Base-by-base conservation (phyloP, 2,113 vertebrate species). In the Asarcornis scutulata region DNA sequence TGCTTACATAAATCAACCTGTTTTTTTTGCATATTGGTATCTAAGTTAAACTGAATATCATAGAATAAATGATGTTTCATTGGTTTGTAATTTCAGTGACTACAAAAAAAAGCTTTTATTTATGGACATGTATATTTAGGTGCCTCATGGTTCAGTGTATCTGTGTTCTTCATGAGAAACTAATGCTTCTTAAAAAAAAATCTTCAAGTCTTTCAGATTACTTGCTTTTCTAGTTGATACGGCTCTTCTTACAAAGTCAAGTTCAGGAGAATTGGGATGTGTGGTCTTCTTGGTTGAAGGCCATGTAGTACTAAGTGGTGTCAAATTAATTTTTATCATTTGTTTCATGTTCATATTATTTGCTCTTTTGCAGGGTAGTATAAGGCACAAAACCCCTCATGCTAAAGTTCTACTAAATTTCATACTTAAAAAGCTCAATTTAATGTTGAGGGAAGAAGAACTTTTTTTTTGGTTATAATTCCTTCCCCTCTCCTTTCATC, bases 31-130 rank as follows among this genome's bases (percentile, higher is more conserved):
- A 5, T 75, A 5, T 55, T 86, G 55, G 8, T 93, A 38, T 77
- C 15, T 26, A 27, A 78, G 17, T 53, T 74, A 66, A 91, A n/a
- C 25, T 77, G 66, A 66, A 38, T 55, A 1, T 77, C 20, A 9
- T 63, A 25, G 53, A 71, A 42, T 36, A 74, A 59, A 36, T 8
- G 32, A 16, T 46, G 17, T 22, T 60, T 71, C 50, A 60, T 56
- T 87, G 56, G 60, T 26, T 87, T 78, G 26, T 36, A 29, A 48
- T 63, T 67, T 76, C 50, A 77, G 5, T 42, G 44, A 53, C 48
- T 73, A 50, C 32, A 32, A 8, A 84, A 60, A 79, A 78, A 68
- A 32, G 40, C 26, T 95, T 88, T 60, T 79, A 68, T 83, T 95
- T 88, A 74, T 38, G 81, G 79, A 75, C 42, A 44, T 0, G 0